Base-by-base conservation (phyloP, 2,797 vertebrate genomes). In the Sarcophilus harrisii region DNA sequence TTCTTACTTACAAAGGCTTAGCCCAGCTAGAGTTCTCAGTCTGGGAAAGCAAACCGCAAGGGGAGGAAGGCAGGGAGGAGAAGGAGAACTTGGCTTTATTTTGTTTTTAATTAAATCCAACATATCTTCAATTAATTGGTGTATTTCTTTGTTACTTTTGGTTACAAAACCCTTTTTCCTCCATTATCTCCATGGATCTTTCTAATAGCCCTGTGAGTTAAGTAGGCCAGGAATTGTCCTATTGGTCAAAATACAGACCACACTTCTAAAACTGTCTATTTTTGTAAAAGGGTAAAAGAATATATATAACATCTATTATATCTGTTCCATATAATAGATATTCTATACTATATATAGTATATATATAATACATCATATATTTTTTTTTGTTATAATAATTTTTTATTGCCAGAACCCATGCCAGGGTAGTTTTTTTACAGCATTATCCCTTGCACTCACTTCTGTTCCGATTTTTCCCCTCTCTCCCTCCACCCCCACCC, bases 1-100 rank as follows among this genome's bases (percentile, higher is more conserved):
- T 97, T 81, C 66, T 90, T 95, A 92, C 38, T 92, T 94, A 30
- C 30, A 93, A 93, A 58, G 58, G 0, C 91, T 94, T 93, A 95
- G 94, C 28, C 73, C n/a, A 91, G 58, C 16, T 95, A 24, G 28
- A 0, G 49, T 73, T 94, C 66, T 94, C 30, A 62, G 92, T 93
- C 58, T 95, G 73, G 45, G 38, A 87, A 87, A 9, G 38, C 38
- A 49, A 45, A 87, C 45, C 38, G 49, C 73, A 10, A 45, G n/a
- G 9, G 21, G 62, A n/a, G 32, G 62, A 18, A n/a, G 59, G 73
- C 21, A 6, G 38, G 9, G 38, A 87, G 73, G 21, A 45, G 21
- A 3, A 32, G 18, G 11, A 87, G 21, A 87, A 38, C 73, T 87
- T 45, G 45, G 73, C 54, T 89, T 89, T 87, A 66, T 94, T 91